Evolutionary conservation across 2,888 invertebrate genomes (phyloP), one percentile per base, ranked within the genome.

Genomic region (Synanthedon andrenaeformis): DNA sequence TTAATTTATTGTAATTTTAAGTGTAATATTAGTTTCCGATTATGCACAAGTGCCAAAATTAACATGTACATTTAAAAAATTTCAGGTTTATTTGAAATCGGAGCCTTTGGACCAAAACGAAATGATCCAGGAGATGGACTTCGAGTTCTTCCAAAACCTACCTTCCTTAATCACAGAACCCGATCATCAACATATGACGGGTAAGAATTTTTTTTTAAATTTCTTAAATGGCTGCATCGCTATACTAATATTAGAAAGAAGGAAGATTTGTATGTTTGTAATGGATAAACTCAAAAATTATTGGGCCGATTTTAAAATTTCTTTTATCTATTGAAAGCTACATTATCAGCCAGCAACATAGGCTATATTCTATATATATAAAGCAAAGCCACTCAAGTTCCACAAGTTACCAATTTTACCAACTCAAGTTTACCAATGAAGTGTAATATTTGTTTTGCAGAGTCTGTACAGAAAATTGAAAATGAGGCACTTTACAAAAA

Each of bases 61-160:
- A 69, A 85, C 63, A 72, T 78, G 8, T 14, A 6, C 4, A 11
- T 19, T 50, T 57, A 66, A 64, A 72, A 67, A 68, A 64, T 58
- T 84, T 68, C 85, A 87, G 87, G 84, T 73, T 65, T 79, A 66
- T 73, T 75, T 82, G 80, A 85, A 85, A 79, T 63, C 76, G 79
- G 87, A 87, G 72, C 79, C 79, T 57, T 66, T 69, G 66, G 72
- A 70, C 78, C 81, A 78, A 74, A 74, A 69, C 74, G 74, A 74
- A 72, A 87, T 87, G 87, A 78, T 76, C 69, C 78, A 79, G 77
- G 81, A 80, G 60, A 69, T 83, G 83, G 82, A 89, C 84, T 89
- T 84, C 90, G 92, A 92, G 82, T 90, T 91, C 84, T 92, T 91
- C 88, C 91, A 91, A 89, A 92, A 92, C 84, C 89, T 92, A 45